phyloP scores from a whole-genome alignment of 2,797 vertebrate species.

The Megaceryle alcyon region DNA sequence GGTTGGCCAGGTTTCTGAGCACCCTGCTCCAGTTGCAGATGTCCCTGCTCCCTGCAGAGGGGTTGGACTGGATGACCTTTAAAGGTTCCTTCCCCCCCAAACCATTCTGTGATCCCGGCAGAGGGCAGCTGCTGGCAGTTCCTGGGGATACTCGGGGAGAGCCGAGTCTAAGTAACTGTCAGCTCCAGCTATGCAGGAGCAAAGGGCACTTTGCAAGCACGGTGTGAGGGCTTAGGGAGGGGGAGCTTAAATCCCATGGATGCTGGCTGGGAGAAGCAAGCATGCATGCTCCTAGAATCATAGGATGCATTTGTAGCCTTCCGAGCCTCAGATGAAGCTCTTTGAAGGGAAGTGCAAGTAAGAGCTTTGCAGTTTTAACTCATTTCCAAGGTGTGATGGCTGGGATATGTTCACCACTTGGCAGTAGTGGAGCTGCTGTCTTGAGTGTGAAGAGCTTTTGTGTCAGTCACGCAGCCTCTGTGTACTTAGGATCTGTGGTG shows the following conservation, averaged over 20 bases:
- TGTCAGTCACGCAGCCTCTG: fast-evolving
- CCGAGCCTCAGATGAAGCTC: fast-evolving
- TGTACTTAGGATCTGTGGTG: fast-evolving
- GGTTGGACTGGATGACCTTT: background rate
- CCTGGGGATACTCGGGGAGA: background rate
- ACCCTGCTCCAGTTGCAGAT: background rate
- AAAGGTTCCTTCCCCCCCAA: background rate
- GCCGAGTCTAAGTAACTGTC: fast-evolving
- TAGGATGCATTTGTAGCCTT: background rate
- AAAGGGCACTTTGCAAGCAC: background rate
- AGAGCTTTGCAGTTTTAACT: fast-evolving
- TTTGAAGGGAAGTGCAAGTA: fast-evolving
- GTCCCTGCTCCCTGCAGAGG: background rate
- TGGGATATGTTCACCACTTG: fast-evolving
- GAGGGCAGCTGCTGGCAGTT: background rate
- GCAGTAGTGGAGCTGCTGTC: fast-evolving
- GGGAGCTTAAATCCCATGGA: fast-evolving
- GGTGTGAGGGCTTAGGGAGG: background rate
- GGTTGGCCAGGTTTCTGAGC: background rate
- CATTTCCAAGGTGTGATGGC: fast-evolving
- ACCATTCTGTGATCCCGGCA: background rate
- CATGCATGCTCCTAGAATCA: background rate
- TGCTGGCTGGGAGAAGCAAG: background rate
- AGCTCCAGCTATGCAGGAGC: background rate
- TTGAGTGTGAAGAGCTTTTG: fast-evolving